These are phyloP conservation scores for Dicyrtomina minuta DNA, from an alignment of 2,888 invertebrate genomes.

Conservation along the genomic window DNA sequence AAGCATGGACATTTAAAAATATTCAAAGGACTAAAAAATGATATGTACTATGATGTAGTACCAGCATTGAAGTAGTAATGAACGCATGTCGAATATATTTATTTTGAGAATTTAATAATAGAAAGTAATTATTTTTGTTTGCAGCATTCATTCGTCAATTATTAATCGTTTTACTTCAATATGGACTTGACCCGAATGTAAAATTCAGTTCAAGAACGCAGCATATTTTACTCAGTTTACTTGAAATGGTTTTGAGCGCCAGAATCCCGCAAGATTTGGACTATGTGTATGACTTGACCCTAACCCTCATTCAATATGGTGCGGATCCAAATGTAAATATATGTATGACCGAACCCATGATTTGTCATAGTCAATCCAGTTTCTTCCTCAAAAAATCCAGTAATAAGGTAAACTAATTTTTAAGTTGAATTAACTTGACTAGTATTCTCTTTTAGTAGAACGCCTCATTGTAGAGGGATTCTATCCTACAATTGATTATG, in stretches of 20 bases:
- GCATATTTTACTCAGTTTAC: constrained; percentile 69
- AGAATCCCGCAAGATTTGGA: constrained; percentile 67
- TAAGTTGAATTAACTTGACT: too few species aligned
- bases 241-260: constrained; percentile 61
- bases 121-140: too few species aligned
- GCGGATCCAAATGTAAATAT: constrained; percentile 63
- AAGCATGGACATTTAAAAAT: too few species aligned
- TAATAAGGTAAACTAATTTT: too few species aligned
- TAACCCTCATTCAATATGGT: constrained; percentile 71
- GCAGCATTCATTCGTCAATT: constrained; percentile 71
- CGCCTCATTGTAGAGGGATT: too few species aligned
- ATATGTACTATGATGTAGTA: too few species aligned
- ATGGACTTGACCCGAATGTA: constrained; percentile 59
- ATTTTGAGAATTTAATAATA: too few species aligned
- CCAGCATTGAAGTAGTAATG: too few species aligned
- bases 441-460: too few species aligned
- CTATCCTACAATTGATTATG: too few species aligned
- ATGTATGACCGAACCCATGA: constrained; percentile 58
- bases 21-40: too few species aligned
- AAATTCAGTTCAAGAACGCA: constrained; percentile 64
- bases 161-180: constrained; percentile 57
- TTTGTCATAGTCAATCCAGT: constrained; percentile 61
- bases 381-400: constrained; percentile 63
- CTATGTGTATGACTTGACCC: constrained; percentile 69
- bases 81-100: too few species aligned